Base-by-base conservation (phyloP, 2,113 vertebrate genomes). In the Sterrhoptilus dennistouni region DNA sequence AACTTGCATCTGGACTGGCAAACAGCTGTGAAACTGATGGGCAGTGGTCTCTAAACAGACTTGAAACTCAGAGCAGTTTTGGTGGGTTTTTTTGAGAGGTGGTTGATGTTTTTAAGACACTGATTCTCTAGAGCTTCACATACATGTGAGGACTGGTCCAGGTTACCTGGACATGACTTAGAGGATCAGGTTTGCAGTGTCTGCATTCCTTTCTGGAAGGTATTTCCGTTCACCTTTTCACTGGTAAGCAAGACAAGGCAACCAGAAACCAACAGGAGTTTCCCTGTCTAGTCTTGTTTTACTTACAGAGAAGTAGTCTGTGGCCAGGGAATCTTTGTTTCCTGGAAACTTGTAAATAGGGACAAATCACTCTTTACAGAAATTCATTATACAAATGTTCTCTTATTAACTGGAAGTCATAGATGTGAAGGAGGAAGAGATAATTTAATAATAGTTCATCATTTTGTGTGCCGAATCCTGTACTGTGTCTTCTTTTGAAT, bases 341-440 rank as follows among this genome's bases (percentile, higher is more conserved):
- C 90, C 63, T 76, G 60, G 76, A 93, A 96, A 87, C 77, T 91
- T 92, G 71, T 74, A 44, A 61, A 89, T 97, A 97, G 96, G 95
- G 97, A 95, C 93, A 97, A 97, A 92, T 96, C 89, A 94, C 91
- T 96, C 88, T 92, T 91, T 63, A 64, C 38, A 83, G 72, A 87
- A 95, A 64, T 81, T 49, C 3, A 45, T 36, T 91, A 77, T 61
- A 49, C 93, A 96, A 74, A 86, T 12, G 33, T 96, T 95, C 47
- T 87, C 49, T 82, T 89, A 86, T 89, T 98, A 98, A 98, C 98
- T 98, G 98, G 98, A 98, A 98, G 89, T 97, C 64, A 65, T 78
- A 53, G 70, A 63, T 68, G 60, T 82, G 90, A 71, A 83, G 53
- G 47, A 75, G 84, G 89, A 93, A 60, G 80, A 95, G 56, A 36